phyloP scores from a whole-genome alignment of 2,113 vertebrate genomes.

The Smithornis capensis region DNA sequence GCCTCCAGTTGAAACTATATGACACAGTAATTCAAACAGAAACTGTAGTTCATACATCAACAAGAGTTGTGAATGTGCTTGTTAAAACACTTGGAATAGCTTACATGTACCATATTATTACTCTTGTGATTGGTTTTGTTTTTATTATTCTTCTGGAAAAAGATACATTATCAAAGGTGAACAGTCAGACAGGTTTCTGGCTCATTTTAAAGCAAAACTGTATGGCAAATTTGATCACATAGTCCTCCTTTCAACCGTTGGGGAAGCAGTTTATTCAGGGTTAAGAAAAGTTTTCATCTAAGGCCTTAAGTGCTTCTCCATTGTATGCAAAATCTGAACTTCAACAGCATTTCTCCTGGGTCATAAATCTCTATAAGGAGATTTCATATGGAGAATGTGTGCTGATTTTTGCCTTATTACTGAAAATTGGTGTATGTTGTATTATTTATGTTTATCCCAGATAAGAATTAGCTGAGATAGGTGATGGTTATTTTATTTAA shows the following conservation, averaged over 20 bases:
- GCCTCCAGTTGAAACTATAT: not conserved
- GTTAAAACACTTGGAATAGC: not conserved
- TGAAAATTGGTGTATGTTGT: not conserved
- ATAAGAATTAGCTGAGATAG: not conserved
- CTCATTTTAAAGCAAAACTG: not conserved
- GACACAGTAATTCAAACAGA: not conserved
- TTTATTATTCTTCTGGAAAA: not conserved
- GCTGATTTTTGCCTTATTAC: not conserved
- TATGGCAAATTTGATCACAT: not conserved
- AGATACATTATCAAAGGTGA: not conserved
- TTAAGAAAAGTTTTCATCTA: not conserved
- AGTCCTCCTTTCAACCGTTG: not conserved
- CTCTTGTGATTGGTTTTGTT: not conserved
- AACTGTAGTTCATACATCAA: not conserved
- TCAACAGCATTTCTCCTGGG: not conserved
- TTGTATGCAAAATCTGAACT: not conserved
- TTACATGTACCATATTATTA: not conserved
- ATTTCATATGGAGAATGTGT: not conserved
- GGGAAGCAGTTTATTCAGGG: not conserved
- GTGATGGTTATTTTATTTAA: conserved; percentile 21
- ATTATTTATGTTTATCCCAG: conserved; percentile 28
- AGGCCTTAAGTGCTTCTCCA: not conserved
- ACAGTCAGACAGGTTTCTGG: not conserved
- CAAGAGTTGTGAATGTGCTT: not conserved
- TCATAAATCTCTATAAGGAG: not conserved